phyloP scores from a whole-genome alignment of 2,113 vertebrate genomes.

The Microcebus jonahi region DNA sequence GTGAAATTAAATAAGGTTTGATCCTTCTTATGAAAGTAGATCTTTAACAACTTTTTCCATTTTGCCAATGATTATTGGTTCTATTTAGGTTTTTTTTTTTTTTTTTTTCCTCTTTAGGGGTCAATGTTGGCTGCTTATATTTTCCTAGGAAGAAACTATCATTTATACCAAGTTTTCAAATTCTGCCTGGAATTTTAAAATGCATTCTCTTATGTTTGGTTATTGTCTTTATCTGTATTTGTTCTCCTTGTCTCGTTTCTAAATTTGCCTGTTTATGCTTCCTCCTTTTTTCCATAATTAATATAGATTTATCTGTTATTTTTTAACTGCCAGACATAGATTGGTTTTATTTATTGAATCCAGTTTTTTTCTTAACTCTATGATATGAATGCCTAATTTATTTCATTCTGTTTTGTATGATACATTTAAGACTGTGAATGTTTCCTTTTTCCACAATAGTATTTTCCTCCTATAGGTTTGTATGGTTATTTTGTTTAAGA shows the following conservation, averaged over 20 bases:
- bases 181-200: conserved; percentile 2
- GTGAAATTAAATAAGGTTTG: not conserved
- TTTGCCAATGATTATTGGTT: not conserved
- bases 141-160: not conserved
- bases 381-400: not conserved
- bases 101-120: not conserved
- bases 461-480: not conserved
- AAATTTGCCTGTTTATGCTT: not conserved
- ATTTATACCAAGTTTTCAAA: not conserved
- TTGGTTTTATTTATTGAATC: not conserved
- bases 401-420: not conserved
- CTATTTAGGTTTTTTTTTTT: not conserved
- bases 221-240: not conserved
- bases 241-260: not conserved
- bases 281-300: not conserved
- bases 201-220: not conserved
- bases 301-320: not conserved
- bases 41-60: not conserved
- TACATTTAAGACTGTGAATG: not conserved
- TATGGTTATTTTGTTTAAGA: not conserved
- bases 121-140: not conserved
- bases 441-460: not conserved
- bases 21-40: not conserved
- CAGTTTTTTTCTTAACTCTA: not conserved
- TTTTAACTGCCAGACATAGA: not conserved